Percentiles rank a stretch among this genome's conserved stretches.
Evolutionary conservation across 1,140 invertebrate genomes (phyloP).

Genomic region (Dolichoris vasculosae): DNA sequence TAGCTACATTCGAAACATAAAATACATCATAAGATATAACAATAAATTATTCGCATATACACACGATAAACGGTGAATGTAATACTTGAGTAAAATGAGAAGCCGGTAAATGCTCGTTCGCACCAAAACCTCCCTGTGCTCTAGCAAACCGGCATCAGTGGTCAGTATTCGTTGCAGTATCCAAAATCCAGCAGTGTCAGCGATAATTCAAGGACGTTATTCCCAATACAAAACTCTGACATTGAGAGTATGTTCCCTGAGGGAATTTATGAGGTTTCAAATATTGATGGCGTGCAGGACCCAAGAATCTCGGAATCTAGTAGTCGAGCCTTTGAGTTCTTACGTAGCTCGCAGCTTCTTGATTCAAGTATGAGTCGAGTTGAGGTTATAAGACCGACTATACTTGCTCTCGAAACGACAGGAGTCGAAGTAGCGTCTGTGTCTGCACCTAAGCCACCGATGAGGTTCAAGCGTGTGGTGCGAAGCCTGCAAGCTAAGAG

Average conservation of each 20-base stretch:
- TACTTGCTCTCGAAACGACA: conserved; percentile 77
- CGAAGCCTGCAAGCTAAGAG: conserved; percentile 77
- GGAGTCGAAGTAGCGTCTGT: background rate
- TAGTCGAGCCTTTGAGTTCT: conserved; percentile 18
- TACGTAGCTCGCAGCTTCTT: background rate
- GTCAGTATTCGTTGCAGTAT: conserved; percentile 29
- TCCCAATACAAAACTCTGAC: conserved; percentile 65
- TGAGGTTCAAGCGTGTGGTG: conserved; percentile 75
- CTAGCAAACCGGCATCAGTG: conserved; percentile 30
- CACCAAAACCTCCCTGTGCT: conserved; percentile 37
- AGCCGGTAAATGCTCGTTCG: background rate
- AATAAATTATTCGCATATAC: background rate
- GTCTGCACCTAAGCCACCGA: conserved; percentile 57
- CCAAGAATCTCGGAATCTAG: background rate
- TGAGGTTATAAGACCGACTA: conserved; percentile 71
- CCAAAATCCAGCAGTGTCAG: conserved; percentile 56
- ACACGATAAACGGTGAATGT: background rate
- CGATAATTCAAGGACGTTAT: conserved; percentile 66
- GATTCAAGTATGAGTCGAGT: background rate
- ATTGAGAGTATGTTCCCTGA: conserved; percentile 57
- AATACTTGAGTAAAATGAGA: background rate
- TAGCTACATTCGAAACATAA: background rate
- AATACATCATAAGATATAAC: background rate
- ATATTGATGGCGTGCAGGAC: background rate
- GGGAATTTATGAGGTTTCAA: background rate